Evolutionary conservation across 2,888 invertebrate genomes (phyloP).

Genomic region (Macrosoma leucophasiata): DNA sequence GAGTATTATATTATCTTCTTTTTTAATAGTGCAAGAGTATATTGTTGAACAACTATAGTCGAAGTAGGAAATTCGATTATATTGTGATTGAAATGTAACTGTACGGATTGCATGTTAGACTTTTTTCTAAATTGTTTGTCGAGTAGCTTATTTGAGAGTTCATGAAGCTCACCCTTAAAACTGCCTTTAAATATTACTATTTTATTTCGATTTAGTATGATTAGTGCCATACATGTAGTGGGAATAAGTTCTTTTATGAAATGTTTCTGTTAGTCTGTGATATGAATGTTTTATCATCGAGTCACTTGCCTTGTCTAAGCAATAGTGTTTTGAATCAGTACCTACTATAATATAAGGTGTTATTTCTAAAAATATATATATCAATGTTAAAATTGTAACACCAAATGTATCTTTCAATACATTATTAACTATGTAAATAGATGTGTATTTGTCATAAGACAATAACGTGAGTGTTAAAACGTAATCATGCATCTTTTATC

Average conservation of each 20-base stretch:
- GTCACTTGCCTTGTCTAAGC: constrained; percentile 49
- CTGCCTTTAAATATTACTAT: constrained; percentile 50
- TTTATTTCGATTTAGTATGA: constrained; percentile 49
- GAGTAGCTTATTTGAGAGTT: constrained; percentile 6
- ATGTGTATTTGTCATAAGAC: no score
- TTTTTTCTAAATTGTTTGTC: no score
- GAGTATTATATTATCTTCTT: constrained; percentile 57
- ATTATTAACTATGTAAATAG: no score
- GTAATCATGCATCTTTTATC: no score
- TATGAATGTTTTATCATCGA: constrained; percentile 57
- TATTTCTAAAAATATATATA: no score
- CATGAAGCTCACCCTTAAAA: constrained; percentile 31
- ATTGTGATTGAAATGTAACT: constrained; percentile 74
- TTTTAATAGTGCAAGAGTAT: constrained; percentile 55
- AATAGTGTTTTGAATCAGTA: constrained; percentile 30
- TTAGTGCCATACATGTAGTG: constrained; percentile 71
- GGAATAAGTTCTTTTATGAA: constrained; percentile 48
- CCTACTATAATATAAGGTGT: no score
- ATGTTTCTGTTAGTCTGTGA: constrained; percentile 71
- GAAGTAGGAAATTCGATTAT: constrained; percentile 61
- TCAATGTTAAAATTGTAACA: no score
- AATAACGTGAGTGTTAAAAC: no score
- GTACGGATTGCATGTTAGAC: constrained; percentile 33
- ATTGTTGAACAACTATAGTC: constrained; percentile 56
- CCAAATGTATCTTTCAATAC: no score